Base-by-base conservation (phyloP, 1,140 invertebrate species). In the Drosophila busckii region DNA sequence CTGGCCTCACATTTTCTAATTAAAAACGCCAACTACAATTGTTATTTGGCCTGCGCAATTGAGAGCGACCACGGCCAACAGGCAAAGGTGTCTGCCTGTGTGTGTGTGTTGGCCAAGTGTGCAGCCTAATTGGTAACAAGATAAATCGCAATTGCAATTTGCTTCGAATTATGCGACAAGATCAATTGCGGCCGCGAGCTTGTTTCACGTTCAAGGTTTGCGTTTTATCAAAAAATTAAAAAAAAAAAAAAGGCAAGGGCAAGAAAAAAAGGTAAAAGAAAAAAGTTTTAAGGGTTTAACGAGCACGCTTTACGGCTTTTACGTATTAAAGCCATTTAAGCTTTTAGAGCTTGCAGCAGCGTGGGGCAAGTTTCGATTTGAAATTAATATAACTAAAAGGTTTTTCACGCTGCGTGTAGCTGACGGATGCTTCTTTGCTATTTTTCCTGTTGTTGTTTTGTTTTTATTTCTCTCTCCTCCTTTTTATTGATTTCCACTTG, bases 301-400 rank as follows among this genome's bases (percentile, higher is more conserved):
- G 67, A 55, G 31, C 13, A 6, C 40, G 49, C 29, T 53, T 55
- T 50, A 70, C 70, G 70, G 65, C 70, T 76, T 58, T 44, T 42
- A 50, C 66, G 31, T 15, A 58, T 63, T 64, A 67, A 49, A 63
- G 50, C 45, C 12, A 54, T 48, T 38, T 12, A 54, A 62, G 55
- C n/a, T n/a, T n/a, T n/a, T n/a, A n/a, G n/a, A n/a, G n/a, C n/a
- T n/a, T n/a, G n/a, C n/a, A n/a, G n/a, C n/a, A 4, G 19, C 16
- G 13, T 16, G 31, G 34, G 52, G 37, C 17, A 26, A 34, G 42
- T 52, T 44, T 62, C 25, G 59, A 80, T 80, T 78, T 68, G 68
- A 78, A 80, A 78, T 78, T 78, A 78, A 78, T 78, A 78, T 73
- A 73, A 78, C 73, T 78, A 78, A 78, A 78, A 78, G 73, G 68